Evolutionary conservation across 92 coral and sea anemone genomes (phyloP).

Genomic region (Virgularia gustaviana): DNA sequence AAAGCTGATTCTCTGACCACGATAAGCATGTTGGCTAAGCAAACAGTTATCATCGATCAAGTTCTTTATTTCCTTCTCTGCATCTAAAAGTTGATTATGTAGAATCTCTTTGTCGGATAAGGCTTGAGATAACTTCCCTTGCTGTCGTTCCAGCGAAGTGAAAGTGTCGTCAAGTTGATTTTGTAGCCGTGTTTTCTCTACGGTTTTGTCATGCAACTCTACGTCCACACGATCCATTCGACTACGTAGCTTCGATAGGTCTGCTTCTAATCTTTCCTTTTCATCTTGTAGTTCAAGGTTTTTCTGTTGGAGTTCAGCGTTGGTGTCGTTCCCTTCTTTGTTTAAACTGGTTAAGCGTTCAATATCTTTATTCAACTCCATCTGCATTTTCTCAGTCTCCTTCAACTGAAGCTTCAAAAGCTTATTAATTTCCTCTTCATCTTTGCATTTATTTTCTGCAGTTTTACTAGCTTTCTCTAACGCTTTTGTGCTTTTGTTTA

Average conservation of each 20-base stretch:
- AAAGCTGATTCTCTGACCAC: not conserved
- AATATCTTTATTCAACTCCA: not conserved
- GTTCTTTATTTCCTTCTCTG: constrained; percentile 18
- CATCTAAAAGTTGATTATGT: not conserved
- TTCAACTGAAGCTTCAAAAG: not conserved
- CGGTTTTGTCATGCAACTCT: not conserved
- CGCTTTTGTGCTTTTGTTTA: not conserved
- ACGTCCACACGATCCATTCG: not conserved
- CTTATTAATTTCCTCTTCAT: not conserved
- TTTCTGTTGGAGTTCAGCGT: not conserved
- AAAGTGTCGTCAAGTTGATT: constrained; percentile 12
- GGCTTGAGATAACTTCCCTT: constrained; percentile 14
- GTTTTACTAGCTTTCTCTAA: not conserved
- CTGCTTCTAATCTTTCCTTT: not conserved
- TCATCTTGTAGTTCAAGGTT: not conserved
- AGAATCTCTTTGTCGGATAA: constrained; percentile 1
- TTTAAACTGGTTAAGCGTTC: not conserved
- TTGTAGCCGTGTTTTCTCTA: constrained; percentile 1
- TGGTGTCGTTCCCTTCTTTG: not conserved
- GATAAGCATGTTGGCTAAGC: constrained; percentile 5
- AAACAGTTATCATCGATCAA: constrained; percentile 20
- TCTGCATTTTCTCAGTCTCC: not conserved
- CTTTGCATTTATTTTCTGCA: not conserved
- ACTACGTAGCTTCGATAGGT: not conserved
- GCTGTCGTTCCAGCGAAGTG: constrained; percentile 20